Percentiles rank a stretch among this genome's conserved stretches.
phyloP scores from a whole-genome alignment of 2,797 vertebrate genomes.

The Acanthopagrus latus region DNA sequence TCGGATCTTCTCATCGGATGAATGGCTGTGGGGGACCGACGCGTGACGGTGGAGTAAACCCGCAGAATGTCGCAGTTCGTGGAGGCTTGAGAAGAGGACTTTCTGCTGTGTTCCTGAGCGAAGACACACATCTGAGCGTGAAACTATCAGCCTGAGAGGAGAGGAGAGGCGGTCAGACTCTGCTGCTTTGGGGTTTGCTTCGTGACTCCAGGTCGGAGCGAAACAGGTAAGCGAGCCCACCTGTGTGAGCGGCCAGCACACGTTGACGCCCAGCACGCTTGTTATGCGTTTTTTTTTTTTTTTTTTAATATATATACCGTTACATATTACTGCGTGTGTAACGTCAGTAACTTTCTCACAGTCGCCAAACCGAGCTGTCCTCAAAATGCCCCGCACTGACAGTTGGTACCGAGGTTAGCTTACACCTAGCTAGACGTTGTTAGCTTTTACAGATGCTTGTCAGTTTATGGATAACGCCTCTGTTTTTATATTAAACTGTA shows the following conservation, averaged over 20 bases:
- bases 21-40: slow-evolving; percentile 47
- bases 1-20: slow-evolving; percentile 18
- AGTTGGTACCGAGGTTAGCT: background rate
- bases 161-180: background rate
- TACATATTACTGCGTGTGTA: background rate
- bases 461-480: background rate
- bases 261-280: background rate
- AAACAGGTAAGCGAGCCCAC: slow-evolving; percentile 70
- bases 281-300: no score
- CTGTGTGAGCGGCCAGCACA: slow-evolving; percentile 53
- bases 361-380: background rate
- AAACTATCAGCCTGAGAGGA: background rate
- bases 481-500: no score
- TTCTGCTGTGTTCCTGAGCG: background rate
- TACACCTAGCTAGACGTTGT: background rate
- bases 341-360: no score
- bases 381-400: background rate
- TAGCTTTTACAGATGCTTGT: background rate
- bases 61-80: slow-evolving; percentile 53
- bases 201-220: slow-evolving; percentile 53
- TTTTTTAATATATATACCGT: no score
- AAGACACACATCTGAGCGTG: background rate
- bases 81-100: slow-evolving; percentile 32
- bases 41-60: slow-evolving; percentile 31
- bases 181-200: background rate